Evolutionary conservation across 2,797 vertebrate species (phyloP).

Genomic region (Peromyscus attwateri): DNA sequence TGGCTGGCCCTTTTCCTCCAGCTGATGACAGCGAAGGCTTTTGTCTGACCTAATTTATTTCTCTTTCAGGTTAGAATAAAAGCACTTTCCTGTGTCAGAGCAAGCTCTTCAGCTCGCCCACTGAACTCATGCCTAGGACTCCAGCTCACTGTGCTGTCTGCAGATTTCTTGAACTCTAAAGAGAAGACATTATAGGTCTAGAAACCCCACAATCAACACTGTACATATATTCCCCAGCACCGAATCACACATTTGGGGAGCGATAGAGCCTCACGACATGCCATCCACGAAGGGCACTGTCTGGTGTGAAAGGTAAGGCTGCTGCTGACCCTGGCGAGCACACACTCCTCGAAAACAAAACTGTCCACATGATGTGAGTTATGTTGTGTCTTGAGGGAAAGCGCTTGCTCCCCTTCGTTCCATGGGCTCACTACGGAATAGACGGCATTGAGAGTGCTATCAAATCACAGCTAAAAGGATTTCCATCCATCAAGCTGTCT

Average conservation of each 20-base stretch:
- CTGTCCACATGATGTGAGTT: constrained; percentile 64
- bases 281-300: accelerated
- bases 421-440: neutral
- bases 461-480: constrained; percentile 52
- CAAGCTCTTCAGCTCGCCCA: constrained; percentile 70
- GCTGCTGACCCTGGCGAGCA: neutral
- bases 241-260: constrained; percentile 44
- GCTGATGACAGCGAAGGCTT: constrained; percentile 87
- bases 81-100: constrained; percentile 75
- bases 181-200: constrained; percentile 40
- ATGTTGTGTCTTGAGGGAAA: constrained; percentile 69
- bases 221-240: accelerated
- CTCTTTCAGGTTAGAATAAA: constrained; percentile 88
- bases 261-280: constrained; percentile 36
- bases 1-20: constrained; percentile 83
- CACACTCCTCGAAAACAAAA: constrained; percentile 74
- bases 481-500: constrained; percentile 17
- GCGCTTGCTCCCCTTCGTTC: constrained; percentile 13
- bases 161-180: constrained; percentile 62
- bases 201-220: constrained; percentile 39
- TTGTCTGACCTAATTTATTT: constrained; percentile 91
- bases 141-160: constrained; percentile 47
- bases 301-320: neutral
- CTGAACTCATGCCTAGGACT: constrained; percentile 65
- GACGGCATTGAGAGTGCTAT: neutral